A percentile compares a stretch with the other conserved stretches of the same genome.
Conservation (phyloP, 2,888 invertebrate genomes). For the Drosophila falleni region DNA sequence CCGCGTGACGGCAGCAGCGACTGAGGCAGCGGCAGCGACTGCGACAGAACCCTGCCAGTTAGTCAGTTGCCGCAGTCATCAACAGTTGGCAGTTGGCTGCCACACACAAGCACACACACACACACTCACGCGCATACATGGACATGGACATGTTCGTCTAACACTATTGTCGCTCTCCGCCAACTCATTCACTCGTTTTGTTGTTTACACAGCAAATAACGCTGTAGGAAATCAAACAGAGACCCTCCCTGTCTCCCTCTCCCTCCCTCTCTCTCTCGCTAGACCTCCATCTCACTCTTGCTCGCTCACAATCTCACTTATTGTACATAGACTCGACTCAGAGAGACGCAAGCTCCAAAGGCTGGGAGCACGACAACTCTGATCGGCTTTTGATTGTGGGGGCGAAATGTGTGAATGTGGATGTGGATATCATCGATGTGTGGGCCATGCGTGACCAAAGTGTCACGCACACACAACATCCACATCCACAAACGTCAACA, state of each 20-base stretch:
- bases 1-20: conserved; percentile 65
- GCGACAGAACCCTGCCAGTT: conserved; percentile 70
- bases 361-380: conserved; percentile 45
- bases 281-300: no score
- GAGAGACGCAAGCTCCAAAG: conserved; percentile 56
- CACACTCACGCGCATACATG: conserved; percentile 20
- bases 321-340: conserved; percentile 1
- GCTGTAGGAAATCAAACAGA: conserved; percentile 68
- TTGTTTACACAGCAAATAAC: conserved; percentile 69
- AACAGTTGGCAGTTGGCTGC: conserved; percentile 68
- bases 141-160: conserved; percentile 61
- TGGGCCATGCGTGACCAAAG: conserved; percentile 69
- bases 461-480: conserved; percentile 68
- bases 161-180: conserved; percentile 50
- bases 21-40: conserved; percentile 25
- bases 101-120: background rate
- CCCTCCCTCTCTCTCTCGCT: background rate
- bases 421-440: conserved; percentile 49
- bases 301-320: conserved; percentile 8
- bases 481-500: conserved; percentile 34
- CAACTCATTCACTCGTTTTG: conserved; percentile 62
- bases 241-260: conserved; percentile 20
- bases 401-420: conserved; percentile 54
- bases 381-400: conserved; percentile 69
- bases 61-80: conserved; percentile 77